Conservation (phyloP, 92 coral and sea anemone genomes). For the Heliopora coerulea region DNA sequence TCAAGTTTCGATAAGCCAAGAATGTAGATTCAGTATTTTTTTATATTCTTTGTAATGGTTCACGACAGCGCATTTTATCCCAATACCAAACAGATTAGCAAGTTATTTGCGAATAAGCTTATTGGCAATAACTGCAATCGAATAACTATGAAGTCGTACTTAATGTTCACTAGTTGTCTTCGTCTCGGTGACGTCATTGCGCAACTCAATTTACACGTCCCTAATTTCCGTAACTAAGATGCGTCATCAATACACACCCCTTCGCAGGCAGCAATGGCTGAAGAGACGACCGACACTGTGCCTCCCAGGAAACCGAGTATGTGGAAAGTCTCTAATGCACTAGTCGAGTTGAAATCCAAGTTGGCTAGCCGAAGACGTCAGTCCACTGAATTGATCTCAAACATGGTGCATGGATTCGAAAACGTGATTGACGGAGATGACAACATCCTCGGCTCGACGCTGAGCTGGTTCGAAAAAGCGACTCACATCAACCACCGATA, state of each 20-base stretch:
- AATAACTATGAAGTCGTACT: too few species aligned
- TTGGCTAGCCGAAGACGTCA: constrained; percentile 26
- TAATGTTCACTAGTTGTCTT: too few species aligned
- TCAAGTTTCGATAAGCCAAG: too few species aligned
- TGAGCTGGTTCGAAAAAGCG: constrained; percentile 69
- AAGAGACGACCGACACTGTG: constrained; percentile 2
- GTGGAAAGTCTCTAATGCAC: constrained; percentile 1
- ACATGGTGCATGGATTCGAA: constrained; percentile 37
- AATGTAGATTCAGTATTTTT: too few species aligned
- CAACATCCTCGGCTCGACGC: constrained; percentile 62
- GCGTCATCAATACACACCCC: constrained; percentile 4
- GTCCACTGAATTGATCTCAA: background rate
- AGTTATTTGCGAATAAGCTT: too few species aligned
- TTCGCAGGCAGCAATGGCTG: background rate
- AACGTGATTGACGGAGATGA: constrained; percentile 34
- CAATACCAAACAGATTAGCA: too few species aligned
- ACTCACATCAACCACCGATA: constrained; percentile 68
- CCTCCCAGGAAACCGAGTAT: constrained; percentile 14
- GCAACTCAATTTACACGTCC: too few species aligned
- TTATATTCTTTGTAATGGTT: too few species aligned
- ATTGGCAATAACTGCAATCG: too few species aligned
- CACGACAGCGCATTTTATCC: too few species aligned
- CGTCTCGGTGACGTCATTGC: too few species aligned
- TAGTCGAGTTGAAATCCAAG: constrained; percentile 9
- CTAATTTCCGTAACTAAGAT: background rate